A percentile compares a stretch with the other conserved stretches of the same genome.
Conservation (phyloP, 1,140 invertebrate species). For the Bombus difficillimus region DNA sequence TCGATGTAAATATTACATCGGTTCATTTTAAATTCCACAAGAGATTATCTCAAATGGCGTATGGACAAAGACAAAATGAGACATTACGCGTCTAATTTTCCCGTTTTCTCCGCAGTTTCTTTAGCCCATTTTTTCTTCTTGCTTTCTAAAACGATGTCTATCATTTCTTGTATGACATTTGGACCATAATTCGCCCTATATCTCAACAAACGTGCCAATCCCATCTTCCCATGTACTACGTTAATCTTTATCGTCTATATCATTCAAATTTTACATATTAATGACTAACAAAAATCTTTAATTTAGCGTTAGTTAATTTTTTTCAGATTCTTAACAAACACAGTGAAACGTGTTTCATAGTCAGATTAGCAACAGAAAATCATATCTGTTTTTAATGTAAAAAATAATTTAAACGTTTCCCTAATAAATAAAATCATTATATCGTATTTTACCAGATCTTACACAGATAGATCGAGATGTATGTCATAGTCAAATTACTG, state of each 20-base stretch:
- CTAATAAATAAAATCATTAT: background rate
- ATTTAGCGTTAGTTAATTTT: too few relatives aligned
- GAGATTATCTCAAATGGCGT: background rate
- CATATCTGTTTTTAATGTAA: background rate
- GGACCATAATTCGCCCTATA: background rate
- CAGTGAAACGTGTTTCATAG: background rate
- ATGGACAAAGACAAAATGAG: background rate
- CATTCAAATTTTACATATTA: background rate
- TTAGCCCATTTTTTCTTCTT: background rate
- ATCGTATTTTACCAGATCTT: background rate
- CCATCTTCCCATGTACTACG: background rate
- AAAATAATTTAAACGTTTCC: background rate
- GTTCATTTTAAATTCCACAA: background rate
- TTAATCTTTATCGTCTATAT: too few relatives aligned
- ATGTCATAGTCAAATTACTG: background rate
- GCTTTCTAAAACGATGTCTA: background rate
- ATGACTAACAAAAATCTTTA: too few relatives aligned
- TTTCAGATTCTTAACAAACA: background rate
- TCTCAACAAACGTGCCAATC: constrained; percentile 4
- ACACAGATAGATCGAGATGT: background rate
- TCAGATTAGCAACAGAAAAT: too few relatives aligned
- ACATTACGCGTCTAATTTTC: background rate
- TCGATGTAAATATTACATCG: background rate
- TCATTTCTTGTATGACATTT: constrained; percentile 2
- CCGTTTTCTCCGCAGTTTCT: background rate